Percentiles rank a stretch among this genome's conserved stretches.
Evolutionary conservation across 2,113 vertebrate species (phyloP).

Genomic region (Callopanchax toddi): DNA sequence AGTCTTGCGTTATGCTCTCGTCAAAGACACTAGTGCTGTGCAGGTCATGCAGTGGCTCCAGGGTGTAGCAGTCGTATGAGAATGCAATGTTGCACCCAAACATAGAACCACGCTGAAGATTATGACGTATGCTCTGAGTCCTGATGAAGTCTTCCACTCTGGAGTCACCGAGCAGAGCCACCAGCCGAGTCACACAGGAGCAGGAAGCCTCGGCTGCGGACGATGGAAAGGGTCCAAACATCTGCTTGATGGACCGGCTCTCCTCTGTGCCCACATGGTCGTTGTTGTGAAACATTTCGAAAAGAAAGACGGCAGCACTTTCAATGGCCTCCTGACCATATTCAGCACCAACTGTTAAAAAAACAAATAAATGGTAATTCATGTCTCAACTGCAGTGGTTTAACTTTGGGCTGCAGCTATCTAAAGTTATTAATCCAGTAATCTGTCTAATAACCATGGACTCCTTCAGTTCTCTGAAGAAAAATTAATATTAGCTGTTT

Average conservation of each 20-base stretch:
- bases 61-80: conserved; percentile 90
- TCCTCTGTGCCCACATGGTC: conserved; percentile 89
- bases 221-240: conserved; percentile 95
- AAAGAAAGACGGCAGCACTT: conserved; percentile 91
- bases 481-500: too few relatives aligned
- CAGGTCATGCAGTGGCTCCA: conserved; percentile 86
- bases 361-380: conserved; percentile 1
- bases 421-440: too few relatives aligned
- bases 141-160: conserved; percentile 83
- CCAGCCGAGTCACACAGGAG: conserved; percentile 80
- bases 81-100: conserved; percentile 92
- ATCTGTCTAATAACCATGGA: too few relatives aligned
- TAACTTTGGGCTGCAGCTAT: too few relatives aligned
- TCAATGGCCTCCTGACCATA: conserved; percentile 89
- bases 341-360: conserved; percentile 87
- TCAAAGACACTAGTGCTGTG: conserved; percentile 72
- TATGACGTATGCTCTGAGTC: conserved; percentile 71
- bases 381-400: background rate
- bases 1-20: conserved; percentile 79
- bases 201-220: conserved; percentile 87
- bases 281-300: conserved; percentile 89
- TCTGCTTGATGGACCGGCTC: conserved; percentile 90
- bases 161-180: conserved; percentile 81
- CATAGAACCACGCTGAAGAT: conserved; percentile 48
- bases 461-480: too few relatives aligned